Conservation (phyloP, 2,113 vertebrate species). For the Vulpes vulpes region DNA sequence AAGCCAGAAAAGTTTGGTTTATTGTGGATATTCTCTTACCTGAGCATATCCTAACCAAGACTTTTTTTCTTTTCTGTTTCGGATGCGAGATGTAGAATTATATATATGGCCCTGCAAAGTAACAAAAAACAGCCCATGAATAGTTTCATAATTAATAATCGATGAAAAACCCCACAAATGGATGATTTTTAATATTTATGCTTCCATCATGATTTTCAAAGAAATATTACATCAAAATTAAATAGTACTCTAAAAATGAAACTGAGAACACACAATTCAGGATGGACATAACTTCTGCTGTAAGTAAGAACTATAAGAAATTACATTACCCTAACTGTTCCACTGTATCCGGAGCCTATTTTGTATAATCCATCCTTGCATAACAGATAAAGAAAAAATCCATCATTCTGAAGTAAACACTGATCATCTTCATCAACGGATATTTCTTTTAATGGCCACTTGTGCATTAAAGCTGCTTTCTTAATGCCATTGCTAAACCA, state of each 20-base stretch:
- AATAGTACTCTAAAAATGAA: conserved; percentile 50
- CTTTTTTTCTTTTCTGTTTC: conserved; percentile 97
- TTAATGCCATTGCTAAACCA: conserved; percentile 99
- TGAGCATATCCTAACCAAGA: conserved; percentile 99
- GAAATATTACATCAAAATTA: conserved; percentile 48
- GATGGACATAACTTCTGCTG: background rate
- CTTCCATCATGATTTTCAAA: conserved; percentile 36
- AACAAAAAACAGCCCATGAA: conserved; percentile 75
- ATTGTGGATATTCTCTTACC: conserved; percentile 87
- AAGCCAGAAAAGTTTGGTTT: conserved; percentile 10
- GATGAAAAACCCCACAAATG: conserved; percentile 61
- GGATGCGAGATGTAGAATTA: conserved; percentile 98
- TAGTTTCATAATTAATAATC: conserved; percentile 38
- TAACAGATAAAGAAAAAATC: conserved; percentile 98
- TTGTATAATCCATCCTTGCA: conserved; percentile 99
- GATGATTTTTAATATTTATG: background rate
- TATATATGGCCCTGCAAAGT: conserved; percentile 97
- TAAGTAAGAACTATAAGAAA: conserved; percentile 60
- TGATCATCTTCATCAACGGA: conserved; percentile 96
- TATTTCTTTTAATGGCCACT: conserved; percentile 97
- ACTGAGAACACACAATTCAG: background rate
- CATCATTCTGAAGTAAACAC: conserved; percentile 98
- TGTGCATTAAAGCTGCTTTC: conserved; percentile 98
- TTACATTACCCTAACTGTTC: conserved; percentile 96
- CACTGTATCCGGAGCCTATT: conserved; percentile 99